Evolutionary conservation across 1,140 invertebrate genomes (phyloP).

Genomic region (Brevipalpus yothersi): DNA sequence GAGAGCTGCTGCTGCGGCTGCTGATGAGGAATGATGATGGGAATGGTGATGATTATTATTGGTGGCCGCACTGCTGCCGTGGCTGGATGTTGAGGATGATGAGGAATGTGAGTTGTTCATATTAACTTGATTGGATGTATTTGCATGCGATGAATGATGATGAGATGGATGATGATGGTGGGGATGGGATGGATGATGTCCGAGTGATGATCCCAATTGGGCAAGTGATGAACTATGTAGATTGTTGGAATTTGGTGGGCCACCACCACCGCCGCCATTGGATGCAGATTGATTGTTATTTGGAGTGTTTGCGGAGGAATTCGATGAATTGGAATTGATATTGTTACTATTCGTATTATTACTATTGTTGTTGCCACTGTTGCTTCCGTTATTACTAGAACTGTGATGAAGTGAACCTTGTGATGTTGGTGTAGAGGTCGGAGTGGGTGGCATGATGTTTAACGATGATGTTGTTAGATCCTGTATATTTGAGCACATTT

Average conservation of each 20-base stretch:
- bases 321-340: not conserved
- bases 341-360: not conserved
- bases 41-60: not conserved
- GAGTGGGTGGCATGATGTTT: slow-evolving; percentile 5
- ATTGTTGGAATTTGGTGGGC: not conserved
- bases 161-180: not conserved
- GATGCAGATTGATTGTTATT: not conserved
- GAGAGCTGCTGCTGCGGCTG: not conserved
- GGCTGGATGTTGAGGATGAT: not conserved
- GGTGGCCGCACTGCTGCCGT: not conserved
- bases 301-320: not conserved
- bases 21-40: not conserved
- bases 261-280: not conserved
- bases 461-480: too few species aligned
- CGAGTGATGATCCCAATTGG: not conserved
- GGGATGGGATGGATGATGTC: not conserved
- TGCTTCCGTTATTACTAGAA: not conserved
- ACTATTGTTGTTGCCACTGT: not conserved
- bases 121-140: not conserved
- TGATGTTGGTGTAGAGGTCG: slow-evolving; percentile 8
- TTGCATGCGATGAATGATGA: not conserved
- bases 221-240: slow-evolving; percentile 2
- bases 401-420: not conserved
- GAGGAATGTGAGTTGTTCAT: not conserved
- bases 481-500: slow-evolving; percentile 5